Evolutionary conservation across 2,797 vertebrate species (phyloP).

Genomic region (Sebastes ruberrimus): DNA sequence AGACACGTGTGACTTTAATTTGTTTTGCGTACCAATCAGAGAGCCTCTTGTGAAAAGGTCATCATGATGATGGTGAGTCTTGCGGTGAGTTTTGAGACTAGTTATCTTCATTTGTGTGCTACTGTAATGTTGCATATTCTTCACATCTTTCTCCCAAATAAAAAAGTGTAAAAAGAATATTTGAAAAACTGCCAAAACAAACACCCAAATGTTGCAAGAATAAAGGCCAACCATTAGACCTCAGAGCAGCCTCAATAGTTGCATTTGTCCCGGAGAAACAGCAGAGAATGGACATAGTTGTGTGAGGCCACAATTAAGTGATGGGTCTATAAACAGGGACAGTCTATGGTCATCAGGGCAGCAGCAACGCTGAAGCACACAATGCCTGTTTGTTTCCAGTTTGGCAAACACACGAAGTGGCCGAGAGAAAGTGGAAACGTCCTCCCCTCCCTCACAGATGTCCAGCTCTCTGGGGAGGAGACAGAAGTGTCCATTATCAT

Average conservation of each 20-base stretch:
- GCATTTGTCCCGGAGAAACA: conserved; percentile 25
- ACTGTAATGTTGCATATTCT: neutral
- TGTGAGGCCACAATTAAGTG: conserved; percentile 72
- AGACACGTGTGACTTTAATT: conserved; percentile 6
- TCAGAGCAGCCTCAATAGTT: conserved; percentile 3
- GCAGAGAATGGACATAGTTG: conserved; percentile 45
- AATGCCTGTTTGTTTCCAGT: conserved; percentile 77
- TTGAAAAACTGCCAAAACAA: neutral
- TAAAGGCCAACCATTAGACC: neutral
- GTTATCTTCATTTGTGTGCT: neutral
- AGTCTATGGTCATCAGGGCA: conserved; percentile 57
- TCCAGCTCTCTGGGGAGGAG: conserved; percentile 46
- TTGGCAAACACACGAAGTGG: conserved; percentile 72
- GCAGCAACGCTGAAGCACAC: conserved; percentile 64
- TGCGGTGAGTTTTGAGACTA: neutral
- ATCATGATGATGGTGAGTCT: neutral
- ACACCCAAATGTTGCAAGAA: neutral
- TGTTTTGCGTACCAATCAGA: neutral
- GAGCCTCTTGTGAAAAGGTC: conserved; percentile 1
- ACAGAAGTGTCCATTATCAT: conserved; percentile 68
- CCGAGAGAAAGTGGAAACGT: conserved; percentile 62
- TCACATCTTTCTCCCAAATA: neutral
- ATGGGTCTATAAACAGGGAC: conserved; percentile 71
- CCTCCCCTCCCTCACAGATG: conserved; percentile 53
- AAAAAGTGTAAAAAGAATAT: neutral